Percentiles rank a stretch among this genome's conserved stretches.
Evolutionary conservation across 2,888 invertebrate genomes (phyloP).

Genomic region (Acronicta aceris): DNA sequence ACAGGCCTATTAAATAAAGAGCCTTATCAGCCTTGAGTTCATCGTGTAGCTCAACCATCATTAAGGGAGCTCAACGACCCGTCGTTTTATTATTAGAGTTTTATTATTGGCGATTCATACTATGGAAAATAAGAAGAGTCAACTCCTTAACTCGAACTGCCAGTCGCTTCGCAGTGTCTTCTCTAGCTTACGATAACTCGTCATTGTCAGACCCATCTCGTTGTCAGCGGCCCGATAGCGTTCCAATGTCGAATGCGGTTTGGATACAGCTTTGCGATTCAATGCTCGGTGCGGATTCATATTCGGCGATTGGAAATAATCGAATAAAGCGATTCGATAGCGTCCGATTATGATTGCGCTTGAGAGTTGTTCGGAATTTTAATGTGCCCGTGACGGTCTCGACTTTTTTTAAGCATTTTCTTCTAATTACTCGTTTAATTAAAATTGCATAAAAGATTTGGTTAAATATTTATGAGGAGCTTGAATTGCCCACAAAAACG

Average conservation of each 20-base stretch:
- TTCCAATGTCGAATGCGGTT: conserved; percentile 50
- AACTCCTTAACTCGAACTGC: neutral
- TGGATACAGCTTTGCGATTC: conserved; percentile 49
- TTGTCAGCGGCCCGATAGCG: conserved; percentile 42
- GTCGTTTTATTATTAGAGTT: too few species aligned
- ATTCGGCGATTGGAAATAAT: conserved; percentile 41
- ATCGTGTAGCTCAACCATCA: too few species aligned
- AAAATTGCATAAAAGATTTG: neutral
- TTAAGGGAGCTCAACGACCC: too few species aligned
- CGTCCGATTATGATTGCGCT: conserved; percentile 32
- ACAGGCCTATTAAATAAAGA: too few species aligned
- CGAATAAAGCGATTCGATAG: conserved; percentile 39
- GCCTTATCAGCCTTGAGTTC: too few species aligned
- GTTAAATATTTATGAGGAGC: neutral
- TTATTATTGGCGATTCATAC: too few species aligned
- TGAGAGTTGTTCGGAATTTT: conserved; percentile 23
- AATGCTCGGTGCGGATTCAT: conserved; percentile 47
- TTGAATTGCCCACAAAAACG: too few species aligned
- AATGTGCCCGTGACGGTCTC: conserved; percentile 1
- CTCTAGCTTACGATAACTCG: conserved; percentile 7
- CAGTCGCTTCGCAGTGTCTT: neutral
- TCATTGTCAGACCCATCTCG: conserved; percentile 51
- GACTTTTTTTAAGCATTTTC: neutral
- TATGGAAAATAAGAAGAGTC: too few species aligned
- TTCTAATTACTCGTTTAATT: neutral